A percentile compares a stretch with the other conserved stretches of the same genome.
phyloP scores from a whole-genome alignment of 2,113 vertebrate species.

The Stegostoma tigrinum region DNA sequence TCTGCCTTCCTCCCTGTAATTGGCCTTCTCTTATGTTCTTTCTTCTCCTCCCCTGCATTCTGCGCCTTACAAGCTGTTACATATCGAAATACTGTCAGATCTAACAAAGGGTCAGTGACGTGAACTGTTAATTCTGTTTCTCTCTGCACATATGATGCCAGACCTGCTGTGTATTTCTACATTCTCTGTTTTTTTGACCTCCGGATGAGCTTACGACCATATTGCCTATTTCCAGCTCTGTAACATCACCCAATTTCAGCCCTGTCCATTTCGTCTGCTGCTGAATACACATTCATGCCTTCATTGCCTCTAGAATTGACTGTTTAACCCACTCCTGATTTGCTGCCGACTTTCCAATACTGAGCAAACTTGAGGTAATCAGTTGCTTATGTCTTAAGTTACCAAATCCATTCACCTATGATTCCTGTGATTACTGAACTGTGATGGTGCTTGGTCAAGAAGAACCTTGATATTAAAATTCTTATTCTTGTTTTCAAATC shows the following conservation, averaged over 20 bases:
- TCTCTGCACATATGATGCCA: background rate
- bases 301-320: background rate
- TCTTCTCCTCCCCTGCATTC: no score
- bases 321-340: background rate
- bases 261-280: background rate
- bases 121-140: background rate
- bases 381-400: no score
- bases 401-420: no score
- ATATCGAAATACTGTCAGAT: background rate
- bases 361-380: background rate
- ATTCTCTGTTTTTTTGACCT: background rate
- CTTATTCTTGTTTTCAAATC: no score
- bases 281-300: background rate
- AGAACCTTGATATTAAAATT: no score
- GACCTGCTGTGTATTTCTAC: background rate
- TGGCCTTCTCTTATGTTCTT: no score
- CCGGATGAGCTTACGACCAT: background rate
- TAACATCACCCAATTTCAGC: background rate
- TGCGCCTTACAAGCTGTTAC: background rate
- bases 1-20: no score
- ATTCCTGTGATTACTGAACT: no score
- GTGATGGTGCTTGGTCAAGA: no score
- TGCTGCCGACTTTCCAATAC: background rate
- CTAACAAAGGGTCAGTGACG: background rate
- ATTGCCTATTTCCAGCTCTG: background rate